These are phyloP conservation scores for Lysandra coridon DNA, from an alignment of 2,888 invertebrate genomes.

Conservation along the genomic window DNA sequence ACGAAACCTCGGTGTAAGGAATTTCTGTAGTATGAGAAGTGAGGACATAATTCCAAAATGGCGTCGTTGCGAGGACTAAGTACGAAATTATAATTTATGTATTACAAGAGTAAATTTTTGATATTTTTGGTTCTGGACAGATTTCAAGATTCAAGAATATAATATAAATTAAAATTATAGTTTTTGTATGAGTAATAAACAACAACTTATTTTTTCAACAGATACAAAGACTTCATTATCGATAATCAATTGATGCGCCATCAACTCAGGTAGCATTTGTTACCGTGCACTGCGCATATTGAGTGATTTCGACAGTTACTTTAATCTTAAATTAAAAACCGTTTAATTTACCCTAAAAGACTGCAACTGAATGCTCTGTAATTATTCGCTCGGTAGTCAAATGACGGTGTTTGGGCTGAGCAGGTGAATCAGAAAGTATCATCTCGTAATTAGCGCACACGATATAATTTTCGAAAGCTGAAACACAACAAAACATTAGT, in stretches of 20 bases:
- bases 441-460: constrained; percentile 45
- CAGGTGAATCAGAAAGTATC: constrained; percentile 46
- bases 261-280: background rate
- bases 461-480: constrained; percentile 49
- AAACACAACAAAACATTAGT: too few species aligned
- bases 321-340: constrained; percentile 13
- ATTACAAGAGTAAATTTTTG: background rate
- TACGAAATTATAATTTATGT: background rate
- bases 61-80: background rate
- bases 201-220: background rate
- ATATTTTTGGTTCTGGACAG: background rate
- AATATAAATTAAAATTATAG: too few species aligned
- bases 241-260: background rate
- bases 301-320: background rate
- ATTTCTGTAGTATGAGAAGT: background rate
- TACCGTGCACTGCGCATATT: background rate
- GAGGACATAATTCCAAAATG: background rate
- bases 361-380: constrained; percentile 1
- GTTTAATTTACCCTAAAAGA: constrained; percentile 27
- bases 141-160: background rate
- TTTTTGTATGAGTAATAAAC: background rate
- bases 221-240: background rate
- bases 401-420: constrained; percentile 39
- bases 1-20: constrained; percentile 19
- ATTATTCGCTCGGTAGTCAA: constrained; percentile 31